phyloP scores from a whole-genome alignment of 2,888 invertebrate species.

The Eurytoma californica region DNA sequence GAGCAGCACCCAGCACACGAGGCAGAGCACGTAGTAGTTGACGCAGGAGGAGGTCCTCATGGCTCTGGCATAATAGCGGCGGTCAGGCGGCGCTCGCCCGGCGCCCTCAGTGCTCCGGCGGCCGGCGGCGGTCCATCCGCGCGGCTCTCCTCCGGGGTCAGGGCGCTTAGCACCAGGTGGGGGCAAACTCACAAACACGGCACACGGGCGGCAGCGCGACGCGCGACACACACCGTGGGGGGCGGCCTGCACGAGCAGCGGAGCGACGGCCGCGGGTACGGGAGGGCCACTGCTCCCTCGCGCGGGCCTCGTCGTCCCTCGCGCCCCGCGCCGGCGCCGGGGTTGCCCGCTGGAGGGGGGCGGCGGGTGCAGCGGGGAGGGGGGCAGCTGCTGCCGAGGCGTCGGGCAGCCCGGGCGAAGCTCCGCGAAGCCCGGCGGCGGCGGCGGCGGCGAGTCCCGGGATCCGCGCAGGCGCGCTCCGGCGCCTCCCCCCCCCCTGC shows the following conservation, averaged over 20 bases:
- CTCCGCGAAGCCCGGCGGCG: slow-evolving; percentile 69
- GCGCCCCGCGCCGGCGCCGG: slow-evolving; percentile 19
- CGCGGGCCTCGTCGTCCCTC: slow-evolving; percentile 10
- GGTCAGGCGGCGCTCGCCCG: slow-evolving; percentile 12
- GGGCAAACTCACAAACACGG: too few relatives aligned
- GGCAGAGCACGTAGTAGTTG: slow-evolving; percentile 74
- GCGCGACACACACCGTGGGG: not conserved
- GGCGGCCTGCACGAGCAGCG: too few relatives aligned
- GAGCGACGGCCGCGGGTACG: not conserved
- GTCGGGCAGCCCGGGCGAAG: slow-evolving; percentile 74
- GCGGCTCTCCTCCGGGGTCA: too few relatives aligned
- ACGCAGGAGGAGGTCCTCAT: slow-evolving; percentile 74
- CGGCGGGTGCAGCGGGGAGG: slow-evolving; percentile 34
- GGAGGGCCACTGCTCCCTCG: not conserved
- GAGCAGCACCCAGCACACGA: slow-evolving; percentile 73
- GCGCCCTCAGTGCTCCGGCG: slow-evolving; percentile 20
- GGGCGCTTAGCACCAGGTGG: too few relatives aligned
- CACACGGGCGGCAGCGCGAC: not conserved
- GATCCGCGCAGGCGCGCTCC: slow-evolving; percentile 74
- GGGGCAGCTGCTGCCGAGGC: slow-evolving; percentile 48
- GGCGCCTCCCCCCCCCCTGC: slow-evolving; percentile 63
- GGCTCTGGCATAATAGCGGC: slow-evolving; percentile 50
- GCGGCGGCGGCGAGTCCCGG: slow-evolving; percentile 74
- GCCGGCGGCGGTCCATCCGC: not conserved
- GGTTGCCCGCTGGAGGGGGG: not conserved